Conservation (phyloP, 1,140 invertebrate species). For the Halyomorpha halys region DNA sequence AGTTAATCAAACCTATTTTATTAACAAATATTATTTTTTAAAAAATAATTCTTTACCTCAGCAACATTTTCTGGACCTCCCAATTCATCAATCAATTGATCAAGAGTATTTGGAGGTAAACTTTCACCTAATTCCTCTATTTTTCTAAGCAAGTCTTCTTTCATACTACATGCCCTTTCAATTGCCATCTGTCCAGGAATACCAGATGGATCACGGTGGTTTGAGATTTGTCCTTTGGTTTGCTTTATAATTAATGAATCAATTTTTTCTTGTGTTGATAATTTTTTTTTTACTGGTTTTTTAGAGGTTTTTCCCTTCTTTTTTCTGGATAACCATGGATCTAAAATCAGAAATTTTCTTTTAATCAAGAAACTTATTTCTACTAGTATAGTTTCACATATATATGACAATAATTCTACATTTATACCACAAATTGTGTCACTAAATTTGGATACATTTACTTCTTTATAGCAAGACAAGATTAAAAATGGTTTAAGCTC, state of each 20-base stretch:
- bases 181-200: slow-evolving; percentile 49
- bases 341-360: slow-evolving; percentile 34
- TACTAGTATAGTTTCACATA: too few species aligned
- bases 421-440: too few species aligned
- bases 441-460: too few species aligned
- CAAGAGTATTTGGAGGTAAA: slow-evolving; percentile 94
- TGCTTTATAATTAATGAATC: slow-evolving; percentile 29
- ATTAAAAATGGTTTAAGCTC: too few species aligned
- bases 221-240: slow-evolving; percentile 20
- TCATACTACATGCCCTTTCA: slow-evolving; percentile 80
- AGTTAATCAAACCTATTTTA: not conserved
- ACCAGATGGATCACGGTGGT: not conserved
- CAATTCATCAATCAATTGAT: slow-evolving; percentile 95
- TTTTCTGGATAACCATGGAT: slow-evolving; percentile 69
- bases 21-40: not conserved
- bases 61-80: slow-evolving; percentile 96
- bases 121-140: slow-evolving; percentile 80
- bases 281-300: slow-evolving; percentile 49
- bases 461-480: too few species aligned
- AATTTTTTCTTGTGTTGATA: slow-evolving; percentile 66
- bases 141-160: slow-evolving; percentile 75
- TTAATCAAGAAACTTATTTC: too few species aligned
- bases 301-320: slow-evolving; percentile 60
- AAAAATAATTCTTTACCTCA: slow-evolving; percentile 47
- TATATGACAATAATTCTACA: too few species aligned